These are phyloP conservation scores for Paramuricea clavata DNA, from an alignment of 92 coral and sea anemone genomes.

Conservation along the genomic window DNA sequence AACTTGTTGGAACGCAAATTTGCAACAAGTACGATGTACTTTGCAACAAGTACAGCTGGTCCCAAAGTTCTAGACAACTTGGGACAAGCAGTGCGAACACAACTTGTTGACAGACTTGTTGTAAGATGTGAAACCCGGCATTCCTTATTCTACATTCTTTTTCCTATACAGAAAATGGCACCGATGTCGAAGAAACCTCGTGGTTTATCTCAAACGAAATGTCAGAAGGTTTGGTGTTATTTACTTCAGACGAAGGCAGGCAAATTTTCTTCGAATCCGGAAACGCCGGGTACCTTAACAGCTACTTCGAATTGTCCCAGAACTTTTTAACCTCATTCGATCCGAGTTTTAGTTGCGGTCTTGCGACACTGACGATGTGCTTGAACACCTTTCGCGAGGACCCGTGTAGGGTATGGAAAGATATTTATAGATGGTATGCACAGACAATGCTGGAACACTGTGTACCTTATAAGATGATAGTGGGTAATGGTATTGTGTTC, in stretches of 20 bases:
- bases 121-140: too few relatives aligned
- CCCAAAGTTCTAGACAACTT: too few relatives aligned
- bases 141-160: not conserved
- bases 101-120: too few relatives aligned
- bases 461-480: conserved; percentile 80
- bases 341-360: conserved; percentile 62
- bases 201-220: conserved; percentile 6
- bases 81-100: too few relatives aligned
- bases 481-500: conserved; percentile 76
- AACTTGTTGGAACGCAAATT: too few relatives aligned
- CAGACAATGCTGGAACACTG: conserved; percentile 86
- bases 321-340: conserved; percentile 29
- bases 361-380: conserved; percentile 81
- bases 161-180: not conserved
- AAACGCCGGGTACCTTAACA: not conserved
- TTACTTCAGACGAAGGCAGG: conserved; percentile 14
- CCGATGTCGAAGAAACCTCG: not conserved
- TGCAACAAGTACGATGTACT: too few relatives aligned
- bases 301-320: conserved; percentile 25
- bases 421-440: conserved; percentile 89
- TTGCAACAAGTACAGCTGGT: too few relatives aligned
- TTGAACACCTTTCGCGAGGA: conserved; percentile 84
- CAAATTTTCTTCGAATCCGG: not conserved
- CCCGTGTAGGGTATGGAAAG: conserved; percentile 87
- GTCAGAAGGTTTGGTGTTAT: conserved; percentile 1